Percentiles rank a stretch among this genome's conserved stretches.
phyloP scores from a whole-genome alignment of 2,113 vertebrate species.

The Bufo gargarizans region DNA sequence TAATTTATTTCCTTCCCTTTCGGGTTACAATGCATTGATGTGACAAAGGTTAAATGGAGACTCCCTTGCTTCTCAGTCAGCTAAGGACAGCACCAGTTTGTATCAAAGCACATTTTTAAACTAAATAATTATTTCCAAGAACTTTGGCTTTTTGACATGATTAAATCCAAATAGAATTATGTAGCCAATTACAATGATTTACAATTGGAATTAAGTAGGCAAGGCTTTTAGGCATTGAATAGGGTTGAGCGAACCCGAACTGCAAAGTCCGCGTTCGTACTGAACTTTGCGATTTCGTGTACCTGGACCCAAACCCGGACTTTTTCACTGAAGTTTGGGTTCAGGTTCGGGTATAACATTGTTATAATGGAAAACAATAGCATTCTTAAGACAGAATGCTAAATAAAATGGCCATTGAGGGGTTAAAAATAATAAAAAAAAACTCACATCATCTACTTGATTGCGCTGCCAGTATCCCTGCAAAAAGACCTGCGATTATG shows the following conservation, averaged over 20 bases:
- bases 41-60: not conserved
- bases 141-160: not conserved
- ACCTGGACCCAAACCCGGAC: too few relatives aligned
- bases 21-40: not conserved
- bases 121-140: conserved; percentile 13
- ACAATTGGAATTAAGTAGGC: not conserved
- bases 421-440: too few relatives aligned
- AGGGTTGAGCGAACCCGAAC: too few relatives aligned
- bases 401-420: too few relatives aligned
- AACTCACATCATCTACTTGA: not conserved
- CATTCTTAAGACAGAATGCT: too few relatives aligned
- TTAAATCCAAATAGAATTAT: not conserved
- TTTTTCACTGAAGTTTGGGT: too few relatives aligned
- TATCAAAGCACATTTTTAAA: conserved; percentile 8
- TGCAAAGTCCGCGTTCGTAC: not conserved
- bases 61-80: not conserved
- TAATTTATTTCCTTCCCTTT: conserved; percentile 19
- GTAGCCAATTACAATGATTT: not conserved
- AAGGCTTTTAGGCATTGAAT: not conserved
- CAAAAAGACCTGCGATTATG: too few relatives aligned
- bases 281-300: too few relatives aligned
- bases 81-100: not conserved
- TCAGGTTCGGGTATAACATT: too few relatives aligned
- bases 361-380: too few relatives aligned
- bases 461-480: too few relatives aligned